Evolutionary conservation across 2,797 vertebrate genomes (phyloP), one percentile per base, ranked within the genome.

Genomic region (Pangasius larnaudii): DNA sequence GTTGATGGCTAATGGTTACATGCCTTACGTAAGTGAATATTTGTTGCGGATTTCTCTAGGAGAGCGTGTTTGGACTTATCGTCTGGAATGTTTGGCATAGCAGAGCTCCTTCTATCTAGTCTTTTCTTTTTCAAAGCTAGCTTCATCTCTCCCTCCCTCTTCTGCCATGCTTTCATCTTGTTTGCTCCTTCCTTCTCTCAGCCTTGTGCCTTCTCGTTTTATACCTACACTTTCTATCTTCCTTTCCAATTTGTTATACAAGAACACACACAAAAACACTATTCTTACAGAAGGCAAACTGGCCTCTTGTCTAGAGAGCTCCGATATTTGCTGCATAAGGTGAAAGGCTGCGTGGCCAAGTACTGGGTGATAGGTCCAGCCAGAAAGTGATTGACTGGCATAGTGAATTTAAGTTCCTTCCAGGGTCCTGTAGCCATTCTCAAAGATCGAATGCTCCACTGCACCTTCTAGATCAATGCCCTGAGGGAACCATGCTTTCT

Each of bases 1-100:
- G 82, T 85, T 86, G 90, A 91, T 91, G 80, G 82, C 71, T 91
- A 90, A 90, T 89, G 79, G 88, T 90, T 88, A 65, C 82, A 71
- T 86, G 71, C 33, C 69, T 89, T 86, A 89, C 81, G 87, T 87
- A 90, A 89, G 75, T 24, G 83, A 89, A 90, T 87, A 87, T 89
- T 89, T 90, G 90, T 91, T 83, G 51, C 59, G 27, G 87, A 89
- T 90, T 84, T 89, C 77, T 84, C 86, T 19, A 1, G 67, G 30
- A 88, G 89, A 91, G 69, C 91, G 18, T 89, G 91, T 91, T 88
- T 82, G 53, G 75, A 88, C 91, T 85, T 86, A 91, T 91, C 86
- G 61, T 74, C 75, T 89, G 90, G 90, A 91, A 91, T 91, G 89
- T 85, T 82, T 75, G 82, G 82, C 91, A 90, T 90, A 88, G 84